Evolutionary conservation across 2,888 invertebrate genomes (phyloP), one percentile per base, ranked within the genome.

Genomic region (Auanema freiburgensis): DNA sequence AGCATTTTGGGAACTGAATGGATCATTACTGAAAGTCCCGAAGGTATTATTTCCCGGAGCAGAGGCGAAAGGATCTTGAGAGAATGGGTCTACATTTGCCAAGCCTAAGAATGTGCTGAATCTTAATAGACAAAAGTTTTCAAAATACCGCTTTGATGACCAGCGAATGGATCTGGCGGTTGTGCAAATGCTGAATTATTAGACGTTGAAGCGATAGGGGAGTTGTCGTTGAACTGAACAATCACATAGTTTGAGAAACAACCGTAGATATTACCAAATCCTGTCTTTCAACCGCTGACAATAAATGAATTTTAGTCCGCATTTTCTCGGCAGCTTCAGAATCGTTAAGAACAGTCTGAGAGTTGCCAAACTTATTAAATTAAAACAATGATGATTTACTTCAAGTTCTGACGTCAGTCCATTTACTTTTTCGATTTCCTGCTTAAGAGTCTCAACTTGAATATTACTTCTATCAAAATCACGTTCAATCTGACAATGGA

Each of bases 1-100:
- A 16, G 61, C 53, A 33, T 33, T 33, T 33, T 33, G 33, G 3
- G 33, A 33, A 33, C 33, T 33, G 41, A 69, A 69, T n/a, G 46
- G 46, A 11, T 46, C 46, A 16, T 16, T 18, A 18, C 46, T 11
- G 11, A 21, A 46, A 21, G 18, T 46, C 11, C 18, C 46, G 18
- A 57, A 57, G 23, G 67, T 67, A 66, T 71, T 68, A 1, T 64
- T 16, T 23, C 33, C 33, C 1, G 55, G 55, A n/a, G 55, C 41
- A n/a, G 65, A 65, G 11, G 63, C 63, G 60, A 72, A 72, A 23
- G 66, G 72, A 58, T 72, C 72, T 54, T 72, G 68, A n/a, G 72
- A 70, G 46, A 72, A 72, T 33, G 72, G 72, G 54, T 72, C 72
- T 3, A 33, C 46, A 21, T 46, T 16, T 3, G 46, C 46, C 46